Base-by-base conservation (phyloP, 2,113 vertebrate genomes). In the Oreocharis arfaki region DNA sequence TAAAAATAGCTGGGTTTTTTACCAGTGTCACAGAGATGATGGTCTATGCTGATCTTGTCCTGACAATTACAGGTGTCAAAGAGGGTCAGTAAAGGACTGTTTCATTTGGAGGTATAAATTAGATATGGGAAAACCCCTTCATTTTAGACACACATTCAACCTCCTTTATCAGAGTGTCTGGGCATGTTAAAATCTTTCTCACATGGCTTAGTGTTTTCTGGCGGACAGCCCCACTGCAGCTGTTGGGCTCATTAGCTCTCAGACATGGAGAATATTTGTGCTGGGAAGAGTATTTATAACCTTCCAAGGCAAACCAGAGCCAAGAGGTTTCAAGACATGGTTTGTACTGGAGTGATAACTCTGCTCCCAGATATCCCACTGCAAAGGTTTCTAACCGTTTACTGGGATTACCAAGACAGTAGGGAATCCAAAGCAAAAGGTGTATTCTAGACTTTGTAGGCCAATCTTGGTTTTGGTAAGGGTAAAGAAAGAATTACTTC, bases 261-360 rank as follows among this genome's bases (percentile, higher is more conserved):
- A 91, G 84, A 87, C 73, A 89, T 8, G 69, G 93, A 87, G 87
- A 87, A 81, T 87, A 83, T 91, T 94, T 94, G 65, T 93, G 90
- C 87, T 95, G 84, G 89, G 92, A 96, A 89, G 69, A 52, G 81
- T 82, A 78, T 87, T 95, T 91, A 71, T 89, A 94, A 91, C 93
- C 47, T 87, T 87, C 52, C 8, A 11, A 32, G 56, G 65, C 60
- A 78, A 85, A 63, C 5, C 2, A 78, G 73, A 87, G 74, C 77
- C 87, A 79, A 89, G 73, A 59, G 24, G 41, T 95, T 94, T 93
- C 80, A 91, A 91, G 91, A 70, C 89, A 42, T 0, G 1, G 26
- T 50, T 89, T 84, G 56, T 59, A 19, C 71, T 41, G 63, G 28
- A 73, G 67, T 26, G 57, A 17, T 46, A 22, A 24, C 56, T 64